Evolutionary conservation across 2,888 invertebrate species (phyloP), one percentile per base, ranked within the genome.

Genomic region (Rambutsinella grinnellia): DNA sequence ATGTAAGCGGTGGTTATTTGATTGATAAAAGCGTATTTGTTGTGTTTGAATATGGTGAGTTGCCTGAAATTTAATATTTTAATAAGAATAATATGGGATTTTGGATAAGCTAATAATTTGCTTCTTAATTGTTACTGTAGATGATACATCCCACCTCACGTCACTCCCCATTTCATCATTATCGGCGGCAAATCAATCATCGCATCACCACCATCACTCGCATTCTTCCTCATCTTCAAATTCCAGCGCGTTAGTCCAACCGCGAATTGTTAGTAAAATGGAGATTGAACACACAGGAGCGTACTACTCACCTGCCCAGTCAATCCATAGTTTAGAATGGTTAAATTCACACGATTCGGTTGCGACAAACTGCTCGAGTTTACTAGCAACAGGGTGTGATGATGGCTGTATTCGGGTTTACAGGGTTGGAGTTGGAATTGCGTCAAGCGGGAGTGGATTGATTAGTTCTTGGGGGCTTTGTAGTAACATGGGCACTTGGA

Each of bases 391-490:
- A 2, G 70, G 70, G 19, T 70, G 54, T n/a, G 62, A 62, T 13
- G 70, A 70, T 28, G 70, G n/a, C 10, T 62, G 62, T 26, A 56
- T 70, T 5, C 51, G 70, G 13, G 62, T 70, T 1, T 70, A 70
- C 19, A 70, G 56, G 46, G 62, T 62, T 3, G 21, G 17, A 2
- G 62, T 62, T 3, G 21, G 17, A 2, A 3, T 70, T 15, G 70
- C 62, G 46, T n/a, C 36, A 15, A 51, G 36, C 13, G 21, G 15
- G 17, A 21, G 24, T 5, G 17, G 88, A 54, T 88, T 95, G 82
- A 90, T 95, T 47, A 92, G 94, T 0, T 92, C 94, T 49, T 97
- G 96, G 94, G 94, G 94, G 86, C 95, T 61, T 3, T 49, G 49
- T 24, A 17, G 54, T 8, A 15, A 10, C 2, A 2, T 17, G 6